Evolutionary conservation across 2,797 vertebrate genomes (phyloP), one percentile per base, ranked within the genome.

Genomic region (Hydrocynus forskahlii): DNA sequence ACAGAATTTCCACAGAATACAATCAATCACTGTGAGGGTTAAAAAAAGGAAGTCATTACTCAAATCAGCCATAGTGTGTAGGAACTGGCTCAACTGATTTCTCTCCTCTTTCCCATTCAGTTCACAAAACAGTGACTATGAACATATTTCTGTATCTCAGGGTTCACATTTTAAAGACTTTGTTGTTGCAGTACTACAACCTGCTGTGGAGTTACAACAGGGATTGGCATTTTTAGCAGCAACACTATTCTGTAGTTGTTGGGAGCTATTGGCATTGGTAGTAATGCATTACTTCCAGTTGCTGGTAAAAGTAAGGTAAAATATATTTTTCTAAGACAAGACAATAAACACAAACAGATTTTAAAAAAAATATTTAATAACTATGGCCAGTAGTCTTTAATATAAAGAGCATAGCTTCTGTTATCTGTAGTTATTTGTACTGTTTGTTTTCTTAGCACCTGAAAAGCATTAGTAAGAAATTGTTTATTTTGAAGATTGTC

Each of bases 31-130:
- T 19, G 17, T 71, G 45, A 29, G 17, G 45, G 55, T 40, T 29
- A 23, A 43, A 75, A 52, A 59, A 19, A 57, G 76, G 23, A 79
- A 79, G 57, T 43, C 19, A 75, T 68, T 75, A 4, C 50, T 14
- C 13, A 59, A 63, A 45, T 71, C 19, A 67, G 60, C 76, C 45
- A 50, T 25, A 29, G 19, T 78, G n/a, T 29, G 17, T 82, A n/a
- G n/a, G 43, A 64, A 60, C 13, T 19, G 50, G 38, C 38, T 59
- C 16, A 16, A 35, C 73, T 74, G 54, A 66, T 66, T 66, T 66
- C 35, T 35, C 16, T 40, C 35, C 35, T 40, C 1, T 29, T 74
- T 50, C 57, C 69, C 48, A 71, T 3, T 16, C 14, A 35, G 7
- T 66, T 66, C 63, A 40, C n/a, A 66, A 14, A 13, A 35, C 60